A percentile compares a stretch with the other conserved stretches of the same genome.
Evolutionary conservation across 2,888 invertebrate species (phyloP).

Genomic region (Brenthis daphne): DNA sequence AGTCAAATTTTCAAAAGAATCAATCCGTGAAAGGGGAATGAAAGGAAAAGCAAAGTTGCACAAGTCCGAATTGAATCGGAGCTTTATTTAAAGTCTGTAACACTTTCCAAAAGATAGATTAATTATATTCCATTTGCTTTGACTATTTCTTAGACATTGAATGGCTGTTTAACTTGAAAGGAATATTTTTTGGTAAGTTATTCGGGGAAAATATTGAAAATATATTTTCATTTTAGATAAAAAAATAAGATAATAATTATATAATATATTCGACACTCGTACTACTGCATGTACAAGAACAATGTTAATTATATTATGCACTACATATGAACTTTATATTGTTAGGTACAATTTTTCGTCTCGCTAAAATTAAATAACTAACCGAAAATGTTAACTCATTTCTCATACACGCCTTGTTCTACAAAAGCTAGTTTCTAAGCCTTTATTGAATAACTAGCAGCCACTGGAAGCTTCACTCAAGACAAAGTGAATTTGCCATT

Average conservation of each 20-base stretch:
- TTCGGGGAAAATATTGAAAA: no score
- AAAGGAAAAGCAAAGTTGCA: constrained; percentile 30
- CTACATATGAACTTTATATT: no score
- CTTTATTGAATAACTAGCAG: constrained; percentile 18
- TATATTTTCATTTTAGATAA: background rate
- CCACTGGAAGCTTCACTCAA: constrained; percentile 18
- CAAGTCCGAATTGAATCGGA: constrained; percentile 26
- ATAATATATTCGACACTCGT: no score
- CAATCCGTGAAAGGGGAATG: constrained; percentile 33
- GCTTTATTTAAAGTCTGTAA: constrained; percentile 25
- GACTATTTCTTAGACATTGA: constrained; percentile 8
- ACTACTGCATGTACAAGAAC: no score
- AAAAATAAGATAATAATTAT: background rate
- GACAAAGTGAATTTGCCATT: constrained; percentile 21
- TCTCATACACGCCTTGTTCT: constrained; percentile 1
- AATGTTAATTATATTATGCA: no score
- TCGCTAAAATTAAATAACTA: no score
- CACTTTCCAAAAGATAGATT: constrained; percentile 20
- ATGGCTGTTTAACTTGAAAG: background rate
- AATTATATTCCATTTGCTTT: constrained; percentile 20
- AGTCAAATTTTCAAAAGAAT: constrained; percentile 40
- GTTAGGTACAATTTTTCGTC: no score
- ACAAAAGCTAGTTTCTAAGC: constrained; percentile 17
- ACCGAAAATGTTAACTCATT: background rate
- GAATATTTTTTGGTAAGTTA: background rate